Conservation (phyloP, 2,888 invertebrate species). For the Scaptomyza cyrtandrae region DNA sequence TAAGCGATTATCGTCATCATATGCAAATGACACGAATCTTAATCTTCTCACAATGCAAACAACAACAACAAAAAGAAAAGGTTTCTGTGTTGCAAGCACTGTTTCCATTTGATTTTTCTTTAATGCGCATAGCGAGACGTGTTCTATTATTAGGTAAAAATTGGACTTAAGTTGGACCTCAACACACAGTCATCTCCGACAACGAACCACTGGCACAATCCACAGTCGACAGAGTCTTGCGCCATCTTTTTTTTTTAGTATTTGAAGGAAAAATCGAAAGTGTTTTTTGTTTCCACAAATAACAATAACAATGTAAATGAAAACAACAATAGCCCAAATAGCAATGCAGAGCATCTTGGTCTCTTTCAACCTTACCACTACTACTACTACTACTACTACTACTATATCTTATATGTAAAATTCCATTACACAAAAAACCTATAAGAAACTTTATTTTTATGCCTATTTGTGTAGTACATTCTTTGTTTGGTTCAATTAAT, state of each 20-base stretch:
- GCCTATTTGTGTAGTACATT: slow-evolving; percentile 12
- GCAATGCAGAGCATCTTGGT: slow-evolving; percentile 4
- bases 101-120: not conserved
- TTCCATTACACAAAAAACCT: slow-evolving; percentile 22
- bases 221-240: slow-evolving; percentile 29
- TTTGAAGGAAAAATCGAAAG: slow-evolving; percentile 51
- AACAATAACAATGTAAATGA: slow-evolving; percentile 14
- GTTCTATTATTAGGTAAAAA: slow-evolving; percentile 67
- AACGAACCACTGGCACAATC: slow-evolving; percentile 36
- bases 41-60: not conserved
- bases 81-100: slow-evolving; percentile 18
- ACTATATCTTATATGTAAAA: not conserved
- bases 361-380: slow-evolving; percentile 5
- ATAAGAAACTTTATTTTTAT: slow-evolving; percentile 3
- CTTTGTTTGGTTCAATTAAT: slow-evolving; percentile 39
- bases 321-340: slow-evolving; percentile 18
- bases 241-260: slow-evolving; percentile 25
- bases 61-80: not conserved
- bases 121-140: slow-evolving; percentile 73
- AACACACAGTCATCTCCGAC: not conserved
- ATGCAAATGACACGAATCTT: slow-evolving; percentile 68
- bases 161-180: slow-evolving; percentile 26
- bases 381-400: not conserved
- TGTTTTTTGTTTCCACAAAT: slow-evolving; percentile 30
- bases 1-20: slow-evolving; percentile 39